Conservation (phyloP, 2,113 vertebrate genomes). For the Siphamia tubifer region DNA sequence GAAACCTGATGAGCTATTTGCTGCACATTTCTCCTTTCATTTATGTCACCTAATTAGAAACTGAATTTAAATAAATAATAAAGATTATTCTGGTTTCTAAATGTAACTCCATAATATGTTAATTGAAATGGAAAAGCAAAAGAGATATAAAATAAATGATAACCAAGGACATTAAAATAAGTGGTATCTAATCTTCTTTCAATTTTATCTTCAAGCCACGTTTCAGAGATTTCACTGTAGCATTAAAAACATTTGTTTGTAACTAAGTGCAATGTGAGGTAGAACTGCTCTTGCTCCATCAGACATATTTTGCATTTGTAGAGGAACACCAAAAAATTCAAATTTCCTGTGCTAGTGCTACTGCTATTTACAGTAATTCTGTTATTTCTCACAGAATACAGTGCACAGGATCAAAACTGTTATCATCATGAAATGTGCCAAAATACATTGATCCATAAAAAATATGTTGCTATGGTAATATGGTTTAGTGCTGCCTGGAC, state of each 20-base stretch:
- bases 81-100: no score
- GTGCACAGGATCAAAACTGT: background rate
- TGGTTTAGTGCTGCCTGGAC: no score
- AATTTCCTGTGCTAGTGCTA: background rate
- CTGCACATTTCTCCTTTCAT: conserved; percentile 17
- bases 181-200: no score
- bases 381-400: conserved; percentile 13
- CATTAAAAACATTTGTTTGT: background rate
- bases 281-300: background rate
- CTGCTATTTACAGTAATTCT: conserved; percentile 7
- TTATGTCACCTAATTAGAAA: background rate
- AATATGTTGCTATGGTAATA: background rate
- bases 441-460: background rate
- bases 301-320: background rate
- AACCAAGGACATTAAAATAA: background rate
- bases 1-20: background rate
- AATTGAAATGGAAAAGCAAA: background rate
- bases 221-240: background rate
- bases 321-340: background rate
- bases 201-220: background rate
- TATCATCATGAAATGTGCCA: background rate
- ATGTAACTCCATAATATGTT: no score
- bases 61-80: background rate
- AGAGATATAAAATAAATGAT: background rate
- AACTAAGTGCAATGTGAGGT: background rate